phyloP scores from a whole-genome alignment of 2,888 invertebrate genomes.

The Venusia cambrica region DNA sequence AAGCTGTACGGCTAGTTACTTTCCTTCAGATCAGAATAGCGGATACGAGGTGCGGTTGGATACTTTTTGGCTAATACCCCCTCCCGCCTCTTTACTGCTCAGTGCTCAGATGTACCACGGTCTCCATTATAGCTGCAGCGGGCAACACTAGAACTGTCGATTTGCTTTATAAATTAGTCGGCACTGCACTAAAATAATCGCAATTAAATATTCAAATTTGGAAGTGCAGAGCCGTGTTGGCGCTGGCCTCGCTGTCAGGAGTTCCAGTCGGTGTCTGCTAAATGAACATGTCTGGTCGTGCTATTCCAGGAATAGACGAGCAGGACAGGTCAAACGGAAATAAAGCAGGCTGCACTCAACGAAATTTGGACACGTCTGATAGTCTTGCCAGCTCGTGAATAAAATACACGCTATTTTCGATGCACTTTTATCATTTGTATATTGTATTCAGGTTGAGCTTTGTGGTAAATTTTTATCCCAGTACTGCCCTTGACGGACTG shows the following conservation, averaged over 20 bases:
- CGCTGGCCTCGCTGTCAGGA: conserved; percentile 61
- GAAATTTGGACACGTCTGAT: conserved; percentile 75
- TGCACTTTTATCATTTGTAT: conserved; percentile 48
- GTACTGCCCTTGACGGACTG: too few species aligned
- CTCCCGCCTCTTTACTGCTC: too few species aligned
- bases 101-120: too few species aligned
- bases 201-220: conserved; percentile 72
- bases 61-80: too few species aligned
- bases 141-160: conserved; percentile 51
- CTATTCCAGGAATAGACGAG: conserved; percentile 70
- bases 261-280: conserved; percentile 69
- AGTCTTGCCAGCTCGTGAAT: conserved; percentile 68
- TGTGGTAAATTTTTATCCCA: too few species aligned
- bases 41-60: too few species aligned
- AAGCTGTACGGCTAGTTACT: too few species aligned
- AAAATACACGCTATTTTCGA: conserved; percentile 62
- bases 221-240: conserved; percentile 72
- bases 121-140: conserved; percentile 48
- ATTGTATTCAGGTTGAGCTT: conserved; percentile 31
- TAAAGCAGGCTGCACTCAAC: conserved; percentile 73
- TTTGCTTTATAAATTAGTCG: conserved; percentile 63
- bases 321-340: conserved; percentile 76
- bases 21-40: too few species aligned
- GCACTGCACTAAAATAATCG: conserved; percentile 60
- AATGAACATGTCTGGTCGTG: conserved; percentile 68